phyloP scores from a whole-genome alignment of 1,140 invertebrate genomes.

The Eueides isabella region DNA sequence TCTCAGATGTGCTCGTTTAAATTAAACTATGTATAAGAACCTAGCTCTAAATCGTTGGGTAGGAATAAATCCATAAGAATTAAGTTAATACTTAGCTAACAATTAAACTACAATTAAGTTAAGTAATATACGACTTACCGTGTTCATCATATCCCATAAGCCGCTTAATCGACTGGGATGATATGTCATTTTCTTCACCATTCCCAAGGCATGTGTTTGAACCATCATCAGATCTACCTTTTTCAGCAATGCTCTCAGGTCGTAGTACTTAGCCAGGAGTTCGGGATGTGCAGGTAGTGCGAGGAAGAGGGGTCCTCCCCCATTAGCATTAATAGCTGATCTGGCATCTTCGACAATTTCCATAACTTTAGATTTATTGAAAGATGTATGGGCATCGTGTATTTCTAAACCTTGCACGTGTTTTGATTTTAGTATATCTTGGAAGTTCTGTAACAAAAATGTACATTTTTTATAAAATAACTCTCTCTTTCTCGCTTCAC shows the following conservation, averaged over 20 bases:
- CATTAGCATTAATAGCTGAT: slow-evolving; percentile 80
- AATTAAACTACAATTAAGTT: no score
- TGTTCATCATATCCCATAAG: slow-evolving; percentile 90
- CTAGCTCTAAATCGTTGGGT: no score
- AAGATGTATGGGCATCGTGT: slow-evolving; percentile 82
- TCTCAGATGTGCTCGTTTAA: no score
- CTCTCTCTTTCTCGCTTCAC: no score
- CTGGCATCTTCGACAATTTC: slow-evolving; percentile 84
- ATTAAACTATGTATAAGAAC: no score
- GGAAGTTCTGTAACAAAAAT: slow-evolving; percentile 75
- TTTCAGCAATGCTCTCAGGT: slow-evolving; percentile 84
- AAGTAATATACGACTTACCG: slow-evolving; percentile 85
- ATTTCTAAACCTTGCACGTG: slow-evolving; percentile 87
- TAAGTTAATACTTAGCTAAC: no score
- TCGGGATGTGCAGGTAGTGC: slow-evolving; percentile 85
- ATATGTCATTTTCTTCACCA: slow-evolving; percentile 86
- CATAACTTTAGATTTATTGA: slow-evolving; percentile 82
- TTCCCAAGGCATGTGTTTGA: slow-evolving; percentile 87
- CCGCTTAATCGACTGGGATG: slow-evolving; percentile 90
- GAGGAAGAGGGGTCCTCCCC: slow-evolving; percentile 83
- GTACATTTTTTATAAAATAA: not conserved
- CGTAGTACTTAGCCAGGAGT: slow-evolving; percentile 87
- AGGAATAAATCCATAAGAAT: no score
- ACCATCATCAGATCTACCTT: slow-evolving; percentile 85
- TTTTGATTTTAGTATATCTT: slow-evolving; percentile 77